These are phyloP conservation scores for Platynereis dumerilii DNA, from an alignment of 2,888 invertebrate species.

Conservation along the genomic window DNA sequence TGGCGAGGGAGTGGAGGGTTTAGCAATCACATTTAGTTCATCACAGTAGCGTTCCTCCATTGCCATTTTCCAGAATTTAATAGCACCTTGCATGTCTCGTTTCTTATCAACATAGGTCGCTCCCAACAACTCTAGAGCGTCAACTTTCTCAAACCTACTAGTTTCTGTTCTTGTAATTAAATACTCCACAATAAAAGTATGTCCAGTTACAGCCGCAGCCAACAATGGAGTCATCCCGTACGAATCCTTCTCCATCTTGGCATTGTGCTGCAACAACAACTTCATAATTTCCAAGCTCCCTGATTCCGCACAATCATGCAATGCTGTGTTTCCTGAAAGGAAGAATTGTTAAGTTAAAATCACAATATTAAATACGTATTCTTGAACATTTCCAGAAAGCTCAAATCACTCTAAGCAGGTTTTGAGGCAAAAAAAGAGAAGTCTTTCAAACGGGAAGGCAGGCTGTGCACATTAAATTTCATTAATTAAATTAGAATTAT, in stretches of 20 bases:
- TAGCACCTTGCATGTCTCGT: slow-evolving; percentile 85
- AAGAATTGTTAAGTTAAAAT: too few species aligned
- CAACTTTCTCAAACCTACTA: slow-evolving; percentile 73
- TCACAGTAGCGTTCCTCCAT: slow-evolving; percentile 73
- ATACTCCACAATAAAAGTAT: slow-evolving; percentile 91
- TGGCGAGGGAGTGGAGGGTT: slow-evolving; percentile 74
- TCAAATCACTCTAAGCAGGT: too few species aligned
- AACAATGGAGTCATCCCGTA: slow-evolving; percentile 95
- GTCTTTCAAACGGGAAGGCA: too few species aligned
- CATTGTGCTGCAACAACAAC: slow-evolving; percentile 84
- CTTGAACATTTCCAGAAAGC: too few species aligned
- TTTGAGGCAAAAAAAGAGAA: too few species aligned
- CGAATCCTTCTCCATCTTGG: slow-evolving; percentile 91
- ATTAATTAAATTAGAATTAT: too few species aligned
- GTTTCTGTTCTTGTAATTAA: slow-evolving; percentile 71
- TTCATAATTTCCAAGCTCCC: slow-evolving; percentile 92
- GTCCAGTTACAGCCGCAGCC: slow-evolving; percentile 88
- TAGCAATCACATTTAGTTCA: slow-evolving; percentile 68
- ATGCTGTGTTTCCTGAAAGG: slow-evolving; percentile 80
- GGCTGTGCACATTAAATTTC: too few species aligned
- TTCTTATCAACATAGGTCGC: slow-evolving; percentile 97
- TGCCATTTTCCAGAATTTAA: slow-evolving; percentile 88
- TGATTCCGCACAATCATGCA: slow-evolving; percentile 97
- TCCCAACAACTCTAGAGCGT: slow-evolving; percentile 88
- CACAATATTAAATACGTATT: too few species aligned